A percentile compares a stretch with the other conserved stretches of the same genome.
phyloP scores from a whole-genome alignment of 2,888 invertebrate genomes.

The Coelopa pilipes region DNA sequence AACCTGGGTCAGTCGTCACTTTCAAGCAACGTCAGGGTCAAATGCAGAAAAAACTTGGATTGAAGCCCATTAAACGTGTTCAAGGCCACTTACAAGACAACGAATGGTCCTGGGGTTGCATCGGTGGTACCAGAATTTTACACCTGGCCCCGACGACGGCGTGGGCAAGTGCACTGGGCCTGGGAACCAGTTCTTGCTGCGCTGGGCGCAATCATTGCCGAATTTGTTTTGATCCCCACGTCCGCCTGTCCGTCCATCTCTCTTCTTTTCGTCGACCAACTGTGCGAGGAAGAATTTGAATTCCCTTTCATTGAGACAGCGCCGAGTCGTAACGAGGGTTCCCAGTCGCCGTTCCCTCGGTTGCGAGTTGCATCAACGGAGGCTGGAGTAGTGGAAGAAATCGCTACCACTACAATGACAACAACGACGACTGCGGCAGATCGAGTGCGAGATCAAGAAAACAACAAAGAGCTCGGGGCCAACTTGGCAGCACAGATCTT shows the following conservation, averaged over 20 bases:
- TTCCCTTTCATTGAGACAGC: conserved; percentile 26
- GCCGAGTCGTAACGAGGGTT: neutral
- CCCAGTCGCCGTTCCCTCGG: too few species aligned
- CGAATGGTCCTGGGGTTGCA: neutral
- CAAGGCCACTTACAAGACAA: conserved; percentile 26
- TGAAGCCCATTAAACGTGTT: conserved; percentile 22
- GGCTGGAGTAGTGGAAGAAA: conserved; percentile 15
- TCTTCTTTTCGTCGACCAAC: neutral
- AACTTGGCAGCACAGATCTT: conserved; percentile 1
- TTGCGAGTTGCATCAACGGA: too few species aligned
- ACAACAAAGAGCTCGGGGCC: conserved; percentile 23
- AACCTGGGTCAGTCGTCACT: neutral
- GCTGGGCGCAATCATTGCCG: neutral
- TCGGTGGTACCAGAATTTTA: neutral
- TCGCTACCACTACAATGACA: neutral
- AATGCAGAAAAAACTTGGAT: neutral
- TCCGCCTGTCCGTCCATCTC: conserved; percentile 5
- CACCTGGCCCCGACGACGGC: conserved; percentile 13
- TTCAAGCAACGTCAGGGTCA: neutral
- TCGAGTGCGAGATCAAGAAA: conserved; percentile 45
- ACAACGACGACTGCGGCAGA: conserved; percentile 41
- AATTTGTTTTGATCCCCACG: conserved; percentile 23
- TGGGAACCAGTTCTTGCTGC: neutral
- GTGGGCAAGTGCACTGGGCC: neutral
- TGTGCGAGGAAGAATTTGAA: conserved; percentile 1